Evolutionary conservation across 1,140 invertebrate species (phyloP).

Genomic region (Drosophila cardini): DNA sequence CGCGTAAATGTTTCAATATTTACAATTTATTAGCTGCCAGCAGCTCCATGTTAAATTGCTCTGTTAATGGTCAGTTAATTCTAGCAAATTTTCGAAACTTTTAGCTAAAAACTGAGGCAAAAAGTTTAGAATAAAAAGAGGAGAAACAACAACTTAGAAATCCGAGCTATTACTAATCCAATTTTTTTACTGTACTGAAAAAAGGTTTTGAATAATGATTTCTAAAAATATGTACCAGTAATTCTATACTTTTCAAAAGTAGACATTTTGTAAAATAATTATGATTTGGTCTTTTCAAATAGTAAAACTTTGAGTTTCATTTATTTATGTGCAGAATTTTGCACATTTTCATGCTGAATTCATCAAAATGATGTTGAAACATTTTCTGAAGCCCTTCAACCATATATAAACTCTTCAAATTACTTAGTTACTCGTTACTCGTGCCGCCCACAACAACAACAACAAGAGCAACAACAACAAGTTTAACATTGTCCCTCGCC

Average conservation of each 20-base stretch:
- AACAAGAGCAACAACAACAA: not conserved
- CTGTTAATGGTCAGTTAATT: no score
- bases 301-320: no score
- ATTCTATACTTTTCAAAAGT: no score
- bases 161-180: no score
- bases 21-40: constrained; percentile 72
- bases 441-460: not conserved
- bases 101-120: no score
- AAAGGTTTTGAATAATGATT: no score
- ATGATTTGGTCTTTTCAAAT: not conserved
- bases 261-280: no score
- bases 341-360: not conserved
- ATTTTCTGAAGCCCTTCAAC: constrained; percentile 18
- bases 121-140: no score
- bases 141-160: no score
- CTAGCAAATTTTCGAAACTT: no score
- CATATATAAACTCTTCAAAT: constrained; percentile 40
- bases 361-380: constrained; percentile 26
- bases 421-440: constrained; percentile 13
- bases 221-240: no score
- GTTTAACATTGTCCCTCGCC: not conserved
- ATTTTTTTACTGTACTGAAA: no score
- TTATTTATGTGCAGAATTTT: not conserved
- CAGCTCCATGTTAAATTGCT: not conserved
- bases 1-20: constrained; percentile 76